Evolutionary conservation across 2,888 invertebrate species (phyloP), one percentile per base, ranked within the genome.

Genomic region (Mythimna albipuncta): DNA sequence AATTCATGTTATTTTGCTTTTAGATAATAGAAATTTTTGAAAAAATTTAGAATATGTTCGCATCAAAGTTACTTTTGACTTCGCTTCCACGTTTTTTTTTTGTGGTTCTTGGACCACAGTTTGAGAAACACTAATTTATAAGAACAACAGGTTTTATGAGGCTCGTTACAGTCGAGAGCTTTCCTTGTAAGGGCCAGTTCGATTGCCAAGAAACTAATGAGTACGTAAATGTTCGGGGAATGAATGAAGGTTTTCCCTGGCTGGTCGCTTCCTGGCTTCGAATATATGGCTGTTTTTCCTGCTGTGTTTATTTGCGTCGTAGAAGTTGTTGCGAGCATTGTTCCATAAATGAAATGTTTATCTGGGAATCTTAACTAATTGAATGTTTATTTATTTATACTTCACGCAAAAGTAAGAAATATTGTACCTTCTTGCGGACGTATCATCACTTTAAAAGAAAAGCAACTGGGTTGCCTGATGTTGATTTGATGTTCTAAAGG

Each of bases 111-210:
- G 47, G 16, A 47, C 47, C 47, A 47, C 47, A 47, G 16, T 47
- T 47, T 47, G 47, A 47, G 47, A 6, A 16, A 47, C 47, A 47
- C 47, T 47, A 16, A 13, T 16, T 47, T 16, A 78, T 83, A 82
- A 79, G 79, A 85, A 89, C 89, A 90, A 90, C 89, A 88, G 88
- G 90, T 89, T 90, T 89, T 88, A 89, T 82, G 89, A 84, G 77
- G 75, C 71, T 69, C 81, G 52, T 77, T 81, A 79, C 55, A 38
- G 66, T 19, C 55, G 59, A 73, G 55, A 58, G 71, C 69, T 61
- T 76, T 64, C 65, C 65, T 64, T 69, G 66, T 61, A 50, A 64
- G 58, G 47, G 69, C 47, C 54, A 32, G 59, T 77, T 77, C 70
- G 72, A 80, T 70, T 63, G 73, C 73, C 65, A 66, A 72, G 50